Conservation (phyloP, 1,140 invertebrate species). For the Nixonia krombeini region DNA sequence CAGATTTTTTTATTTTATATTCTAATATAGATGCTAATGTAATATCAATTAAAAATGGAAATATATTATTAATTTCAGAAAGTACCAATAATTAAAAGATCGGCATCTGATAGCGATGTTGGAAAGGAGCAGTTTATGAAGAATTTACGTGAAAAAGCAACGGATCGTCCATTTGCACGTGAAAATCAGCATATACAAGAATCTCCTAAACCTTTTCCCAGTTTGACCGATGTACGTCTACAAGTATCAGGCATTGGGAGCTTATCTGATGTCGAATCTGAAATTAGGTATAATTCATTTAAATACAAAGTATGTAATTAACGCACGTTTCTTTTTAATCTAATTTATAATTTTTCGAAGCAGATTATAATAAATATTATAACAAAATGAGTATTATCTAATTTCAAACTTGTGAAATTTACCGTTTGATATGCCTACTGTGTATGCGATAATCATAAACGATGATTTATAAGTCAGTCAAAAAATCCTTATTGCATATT, state of each 20-base stretch:
- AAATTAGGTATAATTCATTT: constrained; percentile 12
- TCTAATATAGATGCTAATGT: no score
- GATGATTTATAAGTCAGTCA: constrained; percentile 10
- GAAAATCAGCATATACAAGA: constrained; percentile 24
- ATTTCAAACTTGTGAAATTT: background rate
- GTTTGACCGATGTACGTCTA: constrained; percentile 51
- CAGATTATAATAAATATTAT: constrained; percentile 2
- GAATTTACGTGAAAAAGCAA: constrained; percentile 8
- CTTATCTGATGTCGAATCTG: constrained; percentile 39
- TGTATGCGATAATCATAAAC: background rate
- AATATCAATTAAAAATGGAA: no score
- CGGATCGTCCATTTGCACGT: constrained; percentile 2
- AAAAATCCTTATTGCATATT: constrained; percentile 6
- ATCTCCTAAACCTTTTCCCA: constrained; percentile 54
- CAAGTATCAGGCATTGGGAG: constrained; percentile 55
- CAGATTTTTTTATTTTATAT: no score
- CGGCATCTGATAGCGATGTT: constrained; percentile 53
- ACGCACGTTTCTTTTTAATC: background rate
- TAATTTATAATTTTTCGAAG: no score
- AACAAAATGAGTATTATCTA: background rate
- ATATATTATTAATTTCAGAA: constrained; percentile 40
- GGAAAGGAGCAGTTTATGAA: constrained; percentile 12
- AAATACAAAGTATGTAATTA: background rate
- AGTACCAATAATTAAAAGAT: constrained; percentile 37
- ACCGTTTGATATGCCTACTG: no score